Conservation (phyloP, 2,888 invertebrate genomes). For the Drosophila ezoana region DNA sequence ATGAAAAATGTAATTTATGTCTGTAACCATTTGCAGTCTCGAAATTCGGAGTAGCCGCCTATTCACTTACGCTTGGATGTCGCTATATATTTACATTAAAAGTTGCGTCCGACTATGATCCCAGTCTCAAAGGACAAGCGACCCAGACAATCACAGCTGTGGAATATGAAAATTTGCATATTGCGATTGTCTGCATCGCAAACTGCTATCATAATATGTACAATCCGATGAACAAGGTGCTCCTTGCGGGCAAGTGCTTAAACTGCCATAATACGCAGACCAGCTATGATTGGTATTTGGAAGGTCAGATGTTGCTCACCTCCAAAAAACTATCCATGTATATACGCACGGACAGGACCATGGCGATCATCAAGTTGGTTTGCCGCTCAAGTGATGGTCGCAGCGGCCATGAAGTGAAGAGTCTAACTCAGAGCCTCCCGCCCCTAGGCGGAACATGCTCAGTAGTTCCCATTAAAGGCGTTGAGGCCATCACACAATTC, state of each 20-base stretch:
- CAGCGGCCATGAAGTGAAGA: slow-evolving; percentile 5
- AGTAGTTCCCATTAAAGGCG: slow-evolving; percentile 29
- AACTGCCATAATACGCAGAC: slow-evolving; percentile 23
- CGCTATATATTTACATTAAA: slow-evolving; percentile 37
- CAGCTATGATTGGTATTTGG: slow-evolving; percentile 41
- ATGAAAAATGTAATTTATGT: not conserved
- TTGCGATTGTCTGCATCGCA: slow-evolving; percentile 33
- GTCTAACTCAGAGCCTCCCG: not conserved
- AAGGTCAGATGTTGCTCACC: not conserved
- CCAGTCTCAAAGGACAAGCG: not conserved
- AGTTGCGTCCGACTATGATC: slow-evolving; percentile 47
- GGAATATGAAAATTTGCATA: not conserved
- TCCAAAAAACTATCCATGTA: not conserved
- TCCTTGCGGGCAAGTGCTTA: slow-evolving; percentile 21
- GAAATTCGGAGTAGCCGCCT: slow-evolving; percentile 16
- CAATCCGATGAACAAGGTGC: slow-evolving; percentile 23
- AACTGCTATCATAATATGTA: slow-evolving; percentile 39
- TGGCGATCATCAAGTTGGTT: slow-evolving; percentile 2
- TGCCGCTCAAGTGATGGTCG: slow-evolving; percentile 5
- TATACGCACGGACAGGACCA: not conserved
- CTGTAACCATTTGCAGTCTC: slow-evolving; percentile 8
- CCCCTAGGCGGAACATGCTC: slow-evolving; percentile 40
- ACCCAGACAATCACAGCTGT: slow-evolving; percentile 35
- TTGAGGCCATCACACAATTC: slow-evolving; percentile 48
- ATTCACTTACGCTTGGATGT: not conserved